Base-by-base conservation (phyloP, 2,113 vertebrate genomes). In the Procavia capensis region DNA sequence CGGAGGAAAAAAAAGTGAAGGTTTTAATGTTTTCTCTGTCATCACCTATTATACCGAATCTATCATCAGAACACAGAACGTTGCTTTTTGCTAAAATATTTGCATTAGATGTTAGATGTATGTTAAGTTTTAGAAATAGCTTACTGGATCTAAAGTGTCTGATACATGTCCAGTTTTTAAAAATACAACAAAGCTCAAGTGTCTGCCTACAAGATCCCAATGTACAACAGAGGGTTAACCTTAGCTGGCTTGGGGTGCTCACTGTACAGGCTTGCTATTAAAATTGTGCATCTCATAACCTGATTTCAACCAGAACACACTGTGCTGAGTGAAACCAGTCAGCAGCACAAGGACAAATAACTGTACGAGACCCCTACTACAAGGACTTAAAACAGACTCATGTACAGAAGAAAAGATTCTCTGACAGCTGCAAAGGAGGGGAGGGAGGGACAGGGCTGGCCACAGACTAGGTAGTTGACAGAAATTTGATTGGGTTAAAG, bases 1-100 rank as follows among this genome's bases (percentile, higher is more conserved):
- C 92, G 95, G 19, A 50, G 17, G 89, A 39, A 90, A 94, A 88
- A 72, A 82, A 86, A 83, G 66, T 45, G 70, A 93, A 92, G 20
- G 63, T 54, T 96, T 45, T 91, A 39, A 74, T 70, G 25, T 79
- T 83, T 95, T 91, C 72, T 96, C 87, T 85, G 25, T 29, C 41
- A 75, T 75, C 43, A 87, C 2, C 34, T 83, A 54, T 5, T 39
- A 39, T 16, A 5, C 47, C 70, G 85, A 95, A 8, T 72, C 19
- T 90, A 61, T 50, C 61, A 82, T 88, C 50, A 83, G 43, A 75
- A 88, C 5, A 92, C 74, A 95, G 36, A 84, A 82, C 50, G 39
- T 17, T 75, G 13, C 29, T 90, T 91, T 81, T 84, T 22, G 17
- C 43, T 93, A 50, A 86, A 50, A 57, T 80, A 74, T 87, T 1